These are phyloP conservation scores for Dendroctonus valens DNA, from an alignment of 1,140 invertebrate species.

Conservation along the genomic window DNA sequence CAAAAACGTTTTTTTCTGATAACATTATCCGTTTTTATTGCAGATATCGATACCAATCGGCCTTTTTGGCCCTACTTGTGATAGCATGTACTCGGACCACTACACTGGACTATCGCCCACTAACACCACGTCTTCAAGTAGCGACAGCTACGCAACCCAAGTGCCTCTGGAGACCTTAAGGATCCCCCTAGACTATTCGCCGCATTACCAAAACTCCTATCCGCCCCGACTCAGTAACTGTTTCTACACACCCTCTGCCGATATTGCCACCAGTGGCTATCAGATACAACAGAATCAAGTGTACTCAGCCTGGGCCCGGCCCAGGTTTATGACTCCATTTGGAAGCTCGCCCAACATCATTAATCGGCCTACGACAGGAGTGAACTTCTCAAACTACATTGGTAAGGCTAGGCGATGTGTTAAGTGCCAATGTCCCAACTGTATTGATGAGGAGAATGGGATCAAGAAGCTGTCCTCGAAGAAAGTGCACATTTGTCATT, in stretches of 20 bases:
- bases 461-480: conserved; percentile 63
- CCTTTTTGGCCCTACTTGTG: conserved; percentile 43
- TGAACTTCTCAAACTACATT: no score
- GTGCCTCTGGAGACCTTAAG: conserved; percentile 42
- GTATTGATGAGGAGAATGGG: conserved; percentile 64
- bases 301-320: conserved; percentile 30
- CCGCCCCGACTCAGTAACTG: conserved; percentile 41
- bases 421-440: conserved; percentile 71
- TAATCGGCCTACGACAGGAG: no score
- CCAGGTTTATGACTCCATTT: conserved; percentile 39
- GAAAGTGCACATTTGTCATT: conserved; percentile 85
- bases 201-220: conserved; percentile 45
- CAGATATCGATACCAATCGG: conserved; percentile 35
- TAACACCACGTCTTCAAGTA: conserved; percentile 46
- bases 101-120: conserved; percentile 44
- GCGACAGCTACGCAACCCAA: conserved; percentile 45
- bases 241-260: conserved; percentile 46
- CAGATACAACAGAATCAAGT: conserved; percentile 42
- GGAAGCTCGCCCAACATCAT: conserved; percentile 13
- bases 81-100: conserved; percentile 43
- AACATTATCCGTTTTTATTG: no score
- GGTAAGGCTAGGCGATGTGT: conserved; percentile 44
- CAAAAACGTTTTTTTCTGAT: no score
- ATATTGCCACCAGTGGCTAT: conserved; percentile 44
- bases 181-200: conserved; percentile 46